phyloP scores from a whole-genome alignment of 2,797 vertebrate genomes.

The Macrochelys suwanniensis region DNA sequence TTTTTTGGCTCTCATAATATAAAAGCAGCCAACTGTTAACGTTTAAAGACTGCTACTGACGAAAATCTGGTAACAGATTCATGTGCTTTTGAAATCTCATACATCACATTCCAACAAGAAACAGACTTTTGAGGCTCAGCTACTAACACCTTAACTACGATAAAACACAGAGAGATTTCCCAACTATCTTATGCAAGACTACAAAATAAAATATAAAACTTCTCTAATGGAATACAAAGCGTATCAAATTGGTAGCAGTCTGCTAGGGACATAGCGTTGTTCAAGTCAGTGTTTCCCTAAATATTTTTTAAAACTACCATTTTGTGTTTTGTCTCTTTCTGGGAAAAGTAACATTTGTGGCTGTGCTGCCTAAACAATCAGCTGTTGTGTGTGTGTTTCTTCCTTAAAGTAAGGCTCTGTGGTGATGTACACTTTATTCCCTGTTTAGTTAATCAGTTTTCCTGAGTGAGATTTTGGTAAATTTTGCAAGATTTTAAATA shows the following conservation, averaged over 20 bases:
- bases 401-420: rapidly evolving
- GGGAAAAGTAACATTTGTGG: background rate
- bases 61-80: background rate
- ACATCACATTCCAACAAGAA: background rate
- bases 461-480: background rate
- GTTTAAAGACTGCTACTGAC: constrained; percentile 46
- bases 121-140: background rate
- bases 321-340: rapidly evolving
- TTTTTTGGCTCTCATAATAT: background rate
- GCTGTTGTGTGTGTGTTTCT: rapidly evolving
- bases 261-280: background rate
- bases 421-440: rapidly evolving
- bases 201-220: background rate
- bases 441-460: rapidly evolving
- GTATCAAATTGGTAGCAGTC: background rate
- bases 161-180: background rate
- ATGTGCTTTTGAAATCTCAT: background rate
- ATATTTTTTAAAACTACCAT: rapidly evolving
- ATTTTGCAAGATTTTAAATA: background rate
- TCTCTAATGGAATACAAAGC: background rate
- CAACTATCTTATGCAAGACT: background rate
- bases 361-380: rapidly evolving
- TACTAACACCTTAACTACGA: background rate
- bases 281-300: background rate
- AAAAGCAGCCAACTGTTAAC: constrained; percentile 52